Conservation (phyloP, 2,797 vertebrate genomes). For the Spinus pinus region DNA sequence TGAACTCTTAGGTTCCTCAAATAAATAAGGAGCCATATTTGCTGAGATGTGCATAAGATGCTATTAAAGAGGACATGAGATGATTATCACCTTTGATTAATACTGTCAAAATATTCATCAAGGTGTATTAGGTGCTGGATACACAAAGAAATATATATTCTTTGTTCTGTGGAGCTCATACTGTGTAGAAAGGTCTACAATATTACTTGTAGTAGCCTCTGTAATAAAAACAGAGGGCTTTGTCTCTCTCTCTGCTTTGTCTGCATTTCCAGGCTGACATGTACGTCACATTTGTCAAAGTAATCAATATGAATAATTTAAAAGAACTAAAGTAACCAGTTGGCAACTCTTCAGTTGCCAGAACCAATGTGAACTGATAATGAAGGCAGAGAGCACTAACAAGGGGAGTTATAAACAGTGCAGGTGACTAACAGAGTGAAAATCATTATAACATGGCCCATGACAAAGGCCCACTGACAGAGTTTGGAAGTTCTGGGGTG, state of each 20-base stretch:
- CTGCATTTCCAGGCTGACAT: neutral
- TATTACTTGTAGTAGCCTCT: neutral
- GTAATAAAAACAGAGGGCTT: neutral
- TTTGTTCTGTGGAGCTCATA: neutral
- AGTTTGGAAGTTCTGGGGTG: neutral
- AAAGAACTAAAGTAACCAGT: slow-evolving; percentile 33
- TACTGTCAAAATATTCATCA: neutral
- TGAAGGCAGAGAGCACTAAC: neutral
- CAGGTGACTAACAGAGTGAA: neutral
- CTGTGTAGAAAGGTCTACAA: neutral
- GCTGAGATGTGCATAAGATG: neutral
- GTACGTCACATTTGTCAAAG: slow-evolving; percentile 8
- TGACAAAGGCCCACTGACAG: neutral
- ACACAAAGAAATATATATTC: neutral
- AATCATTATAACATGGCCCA: neutral
- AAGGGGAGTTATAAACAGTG: neutral
- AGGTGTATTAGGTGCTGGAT: neutral
- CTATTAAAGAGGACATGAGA: neutral
- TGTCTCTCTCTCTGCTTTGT: neutral
- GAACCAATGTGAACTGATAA: slow-evolving; percentile 15
- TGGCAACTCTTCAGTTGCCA: slow-evolving; percentile 15
- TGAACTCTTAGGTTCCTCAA: neutral
- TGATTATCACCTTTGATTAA: neutral
- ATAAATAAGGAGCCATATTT: neutral
- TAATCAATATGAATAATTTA: slow-evolving; percentile 50